These are phyloP conservation scores for Pelvicachromis taeniatus DNA, from an alignment of 2,113 vertebrate species.

Conservation along the genomic window DNA sequence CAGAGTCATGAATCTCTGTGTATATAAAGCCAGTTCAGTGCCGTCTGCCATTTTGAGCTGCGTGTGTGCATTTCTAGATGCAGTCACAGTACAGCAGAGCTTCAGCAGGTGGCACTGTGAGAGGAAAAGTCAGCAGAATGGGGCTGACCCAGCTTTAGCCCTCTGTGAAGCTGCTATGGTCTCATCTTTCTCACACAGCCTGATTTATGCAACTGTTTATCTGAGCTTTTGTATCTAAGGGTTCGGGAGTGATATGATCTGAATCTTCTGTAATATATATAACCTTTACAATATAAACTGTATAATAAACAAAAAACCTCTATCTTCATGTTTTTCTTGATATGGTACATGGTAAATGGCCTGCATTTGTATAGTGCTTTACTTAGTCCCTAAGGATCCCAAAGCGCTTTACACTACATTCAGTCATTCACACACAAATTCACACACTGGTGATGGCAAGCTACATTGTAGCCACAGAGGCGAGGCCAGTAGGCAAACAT, in stretches of 20 bases:
- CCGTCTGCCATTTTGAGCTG: conserved; percentile 61
- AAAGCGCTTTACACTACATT: no score
- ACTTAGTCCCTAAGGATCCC: no score
- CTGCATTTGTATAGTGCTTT: no score
- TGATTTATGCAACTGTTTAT: background rate
- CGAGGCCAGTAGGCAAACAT: no score
- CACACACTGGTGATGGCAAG: no score
- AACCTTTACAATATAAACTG: background rate
- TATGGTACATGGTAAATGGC: no score
- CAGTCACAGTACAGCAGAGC: conserved; percentile 35
- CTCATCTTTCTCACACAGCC: background rate
- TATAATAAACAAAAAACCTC: background rate
- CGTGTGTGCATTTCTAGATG: conserved; percentile 4
- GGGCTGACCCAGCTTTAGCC: background rate
- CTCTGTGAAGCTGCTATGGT: background rate
- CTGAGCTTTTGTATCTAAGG: background rate
- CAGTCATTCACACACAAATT: no score
- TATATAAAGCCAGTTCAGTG: background rate
- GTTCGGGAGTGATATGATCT: background rate
- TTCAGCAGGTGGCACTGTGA: conserved; percentile 64
- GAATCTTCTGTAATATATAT: background rate
- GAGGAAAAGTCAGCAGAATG: conserved; percentile 23
- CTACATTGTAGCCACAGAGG: no score
- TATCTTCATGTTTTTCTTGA: background rate
- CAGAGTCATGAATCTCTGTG: conserved; percentile 17